phyloP scores from a whole-genome alignment of 1,140 invertebrate genomes.

The Teleogryllus occipitalis region DNA sequence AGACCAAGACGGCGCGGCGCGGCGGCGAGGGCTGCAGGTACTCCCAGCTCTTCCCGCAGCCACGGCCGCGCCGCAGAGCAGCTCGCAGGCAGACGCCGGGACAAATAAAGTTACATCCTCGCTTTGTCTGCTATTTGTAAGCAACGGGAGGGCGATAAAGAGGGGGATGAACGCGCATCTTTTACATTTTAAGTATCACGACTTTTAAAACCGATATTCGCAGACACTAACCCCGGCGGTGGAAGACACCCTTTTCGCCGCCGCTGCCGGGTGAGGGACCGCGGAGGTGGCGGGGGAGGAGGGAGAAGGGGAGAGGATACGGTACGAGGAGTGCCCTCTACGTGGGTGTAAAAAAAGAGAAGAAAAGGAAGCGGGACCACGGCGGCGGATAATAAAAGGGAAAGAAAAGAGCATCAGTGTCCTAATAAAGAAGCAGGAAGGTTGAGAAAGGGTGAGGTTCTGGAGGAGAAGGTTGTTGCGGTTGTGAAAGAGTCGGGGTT shows the following conservation, averaged over 20 bases:
- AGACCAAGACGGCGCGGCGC: no score
- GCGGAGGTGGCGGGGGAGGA: no score
- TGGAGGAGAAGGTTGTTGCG: neutral
- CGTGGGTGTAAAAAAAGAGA: neutral
- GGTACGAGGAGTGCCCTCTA: neutral
- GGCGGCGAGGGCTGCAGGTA: no score
- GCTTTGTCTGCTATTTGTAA: neutral
- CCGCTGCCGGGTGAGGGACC: no score
- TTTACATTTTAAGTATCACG: slow-evolving; percentile 1
- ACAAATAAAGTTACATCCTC: neutral
- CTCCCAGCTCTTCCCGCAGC: no score
- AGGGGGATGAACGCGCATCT: neutral
- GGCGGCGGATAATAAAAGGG: no score
- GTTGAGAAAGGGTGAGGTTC: neutral
- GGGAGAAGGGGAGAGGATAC: no score
- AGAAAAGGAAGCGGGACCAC: neutral
- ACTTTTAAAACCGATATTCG: slow-evolving; percentile 1
- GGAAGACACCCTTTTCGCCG: neutral
- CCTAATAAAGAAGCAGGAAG: neutral
- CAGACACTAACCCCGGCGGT: neutral
- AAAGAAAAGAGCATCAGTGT: neutral
- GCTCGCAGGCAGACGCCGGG: no score
- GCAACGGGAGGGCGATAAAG: neutral
- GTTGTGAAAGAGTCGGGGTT: no score
- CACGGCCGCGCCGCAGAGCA: neutral